Base-by-base conservation (phyloP, 37 sponge, comb jelly and placozoan species). In the Chondrilla cf. caribensis region DNA sequence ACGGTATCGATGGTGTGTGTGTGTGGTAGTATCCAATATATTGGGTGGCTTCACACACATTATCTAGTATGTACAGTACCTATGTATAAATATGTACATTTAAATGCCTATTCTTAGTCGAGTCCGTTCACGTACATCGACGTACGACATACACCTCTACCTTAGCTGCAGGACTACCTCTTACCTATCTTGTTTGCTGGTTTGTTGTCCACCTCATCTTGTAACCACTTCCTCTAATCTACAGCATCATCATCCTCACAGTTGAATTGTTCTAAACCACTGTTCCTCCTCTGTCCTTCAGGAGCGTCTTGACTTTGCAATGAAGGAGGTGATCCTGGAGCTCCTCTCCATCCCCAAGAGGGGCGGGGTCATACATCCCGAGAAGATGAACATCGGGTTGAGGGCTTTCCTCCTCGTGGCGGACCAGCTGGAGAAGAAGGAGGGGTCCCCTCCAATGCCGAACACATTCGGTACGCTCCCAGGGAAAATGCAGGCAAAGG, bases 391-490 rank as follows among this genome's bases (percentile, higher is more conserved):
- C 58, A 94, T 98, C 70, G 96, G 93, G 2, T 76, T 98, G 47
- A 71, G 97, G 17, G 99, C 96, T 6, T 98, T 98, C 85, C 90
- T 98, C 9, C 59, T 93, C 62, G 93, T 98, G 15, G 93, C 95
- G 26, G 94, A 98, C 81, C 87, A 87, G 79, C 60, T 91, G 26
- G 89, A 90, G 90, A 89, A 89, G 85, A 91, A 91, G 81, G 95
- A 98, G 47, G 96, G 89, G 25, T 89, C 89, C 51, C 96, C 96
- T 11, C 99, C 99, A 28, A 91, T 96, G 93, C 99, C 99, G 22
- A 81, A 83, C 67, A 87, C 90, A 58, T 35, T 82, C 57, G 84
- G 86, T 24, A 65, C 85, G 33, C 81, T 90, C 28, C 99, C 99
- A 2, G 92, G 99, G 47, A 84, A 86, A 15, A 60, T 82, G 4